These are phyloP conservation scores for Acrocephalus scirpaceus DNA, from an alignment of 2,797 vertebrate genomes.

Conservation along the genomic window DNA sequence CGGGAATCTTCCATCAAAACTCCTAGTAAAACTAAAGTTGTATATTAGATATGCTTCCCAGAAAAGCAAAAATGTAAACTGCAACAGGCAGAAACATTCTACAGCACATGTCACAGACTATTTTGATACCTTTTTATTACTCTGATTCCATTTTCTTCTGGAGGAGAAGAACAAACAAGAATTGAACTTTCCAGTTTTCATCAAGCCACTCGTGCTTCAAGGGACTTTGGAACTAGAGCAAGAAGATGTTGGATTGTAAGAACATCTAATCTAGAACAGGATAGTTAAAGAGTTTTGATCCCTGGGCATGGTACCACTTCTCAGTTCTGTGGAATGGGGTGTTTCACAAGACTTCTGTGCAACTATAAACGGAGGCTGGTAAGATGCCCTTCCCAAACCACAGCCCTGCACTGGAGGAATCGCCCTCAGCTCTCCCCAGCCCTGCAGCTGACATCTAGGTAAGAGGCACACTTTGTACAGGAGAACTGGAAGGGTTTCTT, in stretches of 20 bases:
- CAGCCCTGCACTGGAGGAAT: background rate
- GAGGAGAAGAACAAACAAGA: background rate
- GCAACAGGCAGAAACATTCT: background rate
- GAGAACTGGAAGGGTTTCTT: background rate
- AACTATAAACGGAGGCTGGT: background rate
- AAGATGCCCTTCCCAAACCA: accelerated
- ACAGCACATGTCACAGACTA: background rate
- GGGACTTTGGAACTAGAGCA: background rate
- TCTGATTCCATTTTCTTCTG: background rate
- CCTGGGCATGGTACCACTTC: background rate
- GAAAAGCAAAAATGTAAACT: background rate
- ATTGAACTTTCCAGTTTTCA: background rate
- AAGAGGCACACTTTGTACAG: background rate
- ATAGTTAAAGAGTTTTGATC: background rate
- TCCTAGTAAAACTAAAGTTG: background rate
- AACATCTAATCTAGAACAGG: background rate
- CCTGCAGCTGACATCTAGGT: background rate
- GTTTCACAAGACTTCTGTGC: background rate
- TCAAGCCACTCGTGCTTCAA: accelerated
- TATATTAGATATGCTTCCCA: background rate
- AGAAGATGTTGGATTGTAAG: accelerated
- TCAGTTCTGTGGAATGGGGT: accelerated
- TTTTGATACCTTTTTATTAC: background rate
- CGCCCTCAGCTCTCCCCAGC: background rate
- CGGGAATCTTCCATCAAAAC: background rate